phyloP scores from a whole-genome alignment of 2,113 vertebrate species.

The Channa argus region DNA sequence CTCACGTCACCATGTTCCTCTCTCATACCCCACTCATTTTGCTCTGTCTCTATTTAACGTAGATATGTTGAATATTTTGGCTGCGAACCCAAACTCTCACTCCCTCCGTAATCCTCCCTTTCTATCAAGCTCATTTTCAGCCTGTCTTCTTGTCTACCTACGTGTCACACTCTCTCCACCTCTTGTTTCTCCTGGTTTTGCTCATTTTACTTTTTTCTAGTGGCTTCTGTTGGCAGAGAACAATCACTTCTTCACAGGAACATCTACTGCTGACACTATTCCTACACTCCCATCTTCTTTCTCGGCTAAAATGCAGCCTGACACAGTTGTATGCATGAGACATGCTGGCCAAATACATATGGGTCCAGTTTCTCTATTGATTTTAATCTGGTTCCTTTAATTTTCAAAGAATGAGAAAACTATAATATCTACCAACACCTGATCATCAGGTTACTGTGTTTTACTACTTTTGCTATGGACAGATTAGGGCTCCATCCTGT shows the following conservation, averaged over 20 bases:
- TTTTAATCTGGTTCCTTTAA: not conserved
- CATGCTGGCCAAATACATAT: no score
- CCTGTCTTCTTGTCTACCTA: not conserved
- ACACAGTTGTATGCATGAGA: no score
- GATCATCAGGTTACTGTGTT: not conserved
- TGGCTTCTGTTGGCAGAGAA: not conserved
- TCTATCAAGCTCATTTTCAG: slow-evolving; percentile 23
- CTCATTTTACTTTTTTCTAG: not conserved
- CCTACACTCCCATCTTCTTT: not conserved
- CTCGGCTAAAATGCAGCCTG: not conserved
- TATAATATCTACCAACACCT: not conserved
- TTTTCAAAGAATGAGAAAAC: slow-evolving; percentile 10
- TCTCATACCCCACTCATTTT: not conserved
- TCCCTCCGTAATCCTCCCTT: slow-evolving; percentile 6
- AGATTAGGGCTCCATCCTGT: no score
- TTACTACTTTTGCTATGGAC: not conserved
- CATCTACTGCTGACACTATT: not conserved
- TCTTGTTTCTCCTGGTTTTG: not conserved
- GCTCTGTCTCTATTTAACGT: slow-evolving; percentile 9
- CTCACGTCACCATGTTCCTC: not conserved
- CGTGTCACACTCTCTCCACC: not conserved
- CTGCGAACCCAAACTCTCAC: not conserved
- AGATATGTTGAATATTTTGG: slow-evolving; percentile 23
- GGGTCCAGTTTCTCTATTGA: not conserved
- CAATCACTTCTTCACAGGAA: not conserved